Percentiles rank a stretch among this genome's conserved stretches.
Evolutionary conservation across 2,888 invertebrate species (phyloP).

Genomic region (Caenorhabditis sulstoni): DNA sequence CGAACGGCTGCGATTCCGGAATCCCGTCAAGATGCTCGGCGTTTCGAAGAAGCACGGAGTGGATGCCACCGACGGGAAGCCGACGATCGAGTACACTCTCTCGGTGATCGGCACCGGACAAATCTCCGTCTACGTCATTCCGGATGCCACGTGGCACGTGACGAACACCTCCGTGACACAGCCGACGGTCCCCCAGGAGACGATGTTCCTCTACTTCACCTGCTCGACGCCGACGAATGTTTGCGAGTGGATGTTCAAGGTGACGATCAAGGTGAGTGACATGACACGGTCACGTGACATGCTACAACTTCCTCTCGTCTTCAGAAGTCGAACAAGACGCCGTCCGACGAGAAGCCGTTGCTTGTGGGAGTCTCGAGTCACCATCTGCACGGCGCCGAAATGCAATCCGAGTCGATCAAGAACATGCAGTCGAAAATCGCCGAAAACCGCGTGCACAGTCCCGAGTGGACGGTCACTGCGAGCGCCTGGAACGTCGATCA

Average conservation of each 20-base stretch:
- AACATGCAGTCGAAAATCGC: constrained; percentile 58
- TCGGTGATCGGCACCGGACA: constrained; percentile 67
- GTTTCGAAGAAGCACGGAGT: constrained; percentile 46
- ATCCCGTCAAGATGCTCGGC: constrained; percentile 45
- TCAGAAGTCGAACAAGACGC: constrained; percentile 35
- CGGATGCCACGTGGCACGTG: constrained; percentile 59
- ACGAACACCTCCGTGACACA: constrained; percentile 49
- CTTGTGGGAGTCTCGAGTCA: constrained; percentile 65
- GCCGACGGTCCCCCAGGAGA: constrained; percentile 38
- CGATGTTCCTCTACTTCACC: constrained; percentile 67
- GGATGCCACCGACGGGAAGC: constrained; percentile 11
- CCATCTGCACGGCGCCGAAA: constrained; percentile 64
- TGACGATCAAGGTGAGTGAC: constrained; percentile 56
- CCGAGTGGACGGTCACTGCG: constrained; percentile 70
- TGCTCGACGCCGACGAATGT: constrained; percentile 57
- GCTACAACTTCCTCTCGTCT: no score
- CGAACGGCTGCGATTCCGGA: constrained; percentile 56
- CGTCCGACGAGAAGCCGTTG: constrained; percentile 58
- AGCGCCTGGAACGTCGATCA: constrained; percentile 72
- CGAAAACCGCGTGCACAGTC: constrained; percentile 35
- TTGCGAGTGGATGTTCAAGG: constrained; percentile 63
- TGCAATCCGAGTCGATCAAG: constrained; percentile 64
- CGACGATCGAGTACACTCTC: constrained; percentile 55
- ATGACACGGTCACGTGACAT: neutral
- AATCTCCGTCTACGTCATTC: constrained; percentile 63